Evolutionary conservation across 1,140 invertebrate genomes (phyloP).

Genomic region (Sycophaga agraensis): DNA sequence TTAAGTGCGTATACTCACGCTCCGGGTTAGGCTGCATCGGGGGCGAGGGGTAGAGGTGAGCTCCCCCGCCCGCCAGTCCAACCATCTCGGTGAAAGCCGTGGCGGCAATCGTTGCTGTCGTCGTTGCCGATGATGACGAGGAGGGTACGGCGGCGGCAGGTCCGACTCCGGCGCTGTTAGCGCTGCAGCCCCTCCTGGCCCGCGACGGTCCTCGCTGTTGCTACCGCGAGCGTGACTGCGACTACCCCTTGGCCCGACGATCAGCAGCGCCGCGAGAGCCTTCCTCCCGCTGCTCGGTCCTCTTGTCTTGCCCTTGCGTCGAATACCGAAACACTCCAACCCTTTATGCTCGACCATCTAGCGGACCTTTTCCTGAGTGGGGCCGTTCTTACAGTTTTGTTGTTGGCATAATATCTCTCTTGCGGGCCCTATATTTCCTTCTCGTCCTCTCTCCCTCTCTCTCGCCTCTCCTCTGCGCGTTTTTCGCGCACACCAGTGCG

Average conservation of each 20-base stretch:
- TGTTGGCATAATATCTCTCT: constrained; percentile 21
- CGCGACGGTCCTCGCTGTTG: too few relatives aligned
- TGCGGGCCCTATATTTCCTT: too few relatives aligned
- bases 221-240: not conserved
- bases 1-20: constrained; percentile 41
- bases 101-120: constrained; percentile 43
- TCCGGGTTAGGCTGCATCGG: constrained; percentile 55
- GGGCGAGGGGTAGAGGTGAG: constrained; percentile 57
- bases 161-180: not conserved
- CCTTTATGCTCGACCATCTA: constrained; percentile 48
- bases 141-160: not conserved
- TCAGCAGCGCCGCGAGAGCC: not conserved
- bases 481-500: too few relatives aligned
- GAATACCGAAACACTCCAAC: constrained; percentile 33
- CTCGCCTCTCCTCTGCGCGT: too few relatives aligned
- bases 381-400: constrained; percentile 2
- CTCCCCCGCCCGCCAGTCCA: constrained; percentile 57
- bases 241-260: not conserved
- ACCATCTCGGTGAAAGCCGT: constrained; percentile 60
- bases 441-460: constrained; percentile 4
- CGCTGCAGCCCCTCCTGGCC: not conserved
- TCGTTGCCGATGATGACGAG: constrained; percentile 1
- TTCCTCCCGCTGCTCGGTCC: not conserved
- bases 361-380: constrained; percentile 9
- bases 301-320: constrained; percentile 38